Evolutionary conservation across 2,797 vertebrate genomes (phyloP).

Genomic region (Holocentrus rufus): DNA sequence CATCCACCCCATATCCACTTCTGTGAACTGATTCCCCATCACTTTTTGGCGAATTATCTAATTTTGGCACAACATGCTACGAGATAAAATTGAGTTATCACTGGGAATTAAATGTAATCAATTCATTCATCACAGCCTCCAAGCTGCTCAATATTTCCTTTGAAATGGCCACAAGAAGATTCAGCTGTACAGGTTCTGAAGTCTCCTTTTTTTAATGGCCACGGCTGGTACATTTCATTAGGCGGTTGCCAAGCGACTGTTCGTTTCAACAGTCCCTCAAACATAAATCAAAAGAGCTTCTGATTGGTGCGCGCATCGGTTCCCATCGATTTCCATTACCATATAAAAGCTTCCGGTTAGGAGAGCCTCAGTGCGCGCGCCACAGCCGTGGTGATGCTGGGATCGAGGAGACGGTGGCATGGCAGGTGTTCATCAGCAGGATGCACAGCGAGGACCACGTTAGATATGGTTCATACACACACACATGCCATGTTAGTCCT

Average conservation of each 20-base stretch:
- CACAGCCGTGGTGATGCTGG: constrained; percentile 14
- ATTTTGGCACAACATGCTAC: not conserved
- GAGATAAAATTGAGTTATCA: not conserved
- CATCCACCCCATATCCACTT: constrained; percentile 7
- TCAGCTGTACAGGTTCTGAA: constrained; percentile 25
- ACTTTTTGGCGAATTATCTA: not conserved
- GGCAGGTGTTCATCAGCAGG: not conserved
- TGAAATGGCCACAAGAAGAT: constrained; percentile 13
- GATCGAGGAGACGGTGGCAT: no score
- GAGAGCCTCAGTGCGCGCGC: constrained; percentile 30
- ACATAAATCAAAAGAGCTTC: constrained; percentile 74
- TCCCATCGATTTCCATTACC: constrained; percentile 75
- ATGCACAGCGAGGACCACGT: constrained; percentile 33
- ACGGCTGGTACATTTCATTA: constrained; percentile 69
- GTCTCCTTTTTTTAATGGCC: constrained; percentile 63
- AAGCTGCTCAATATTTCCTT: constrained; percentile 8
- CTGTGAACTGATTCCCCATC: not conserved
- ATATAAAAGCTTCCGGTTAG: constrained; percentile 71
- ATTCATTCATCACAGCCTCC: not conserved
- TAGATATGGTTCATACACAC: constrained; percentile 17
- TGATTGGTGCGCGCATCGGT: constrained; percentile 72
- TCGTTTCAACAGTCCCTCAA: constrained; percentile 70
- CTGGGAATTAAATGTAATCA: not conserved
- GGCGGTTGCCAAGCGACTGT: constrained; percentile 78
- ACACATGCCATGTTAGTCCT: not conserved